Base-by-base conservation (phyloP, 1,140 invertebrate species). In the Brachionus paranguensis region DNA sequence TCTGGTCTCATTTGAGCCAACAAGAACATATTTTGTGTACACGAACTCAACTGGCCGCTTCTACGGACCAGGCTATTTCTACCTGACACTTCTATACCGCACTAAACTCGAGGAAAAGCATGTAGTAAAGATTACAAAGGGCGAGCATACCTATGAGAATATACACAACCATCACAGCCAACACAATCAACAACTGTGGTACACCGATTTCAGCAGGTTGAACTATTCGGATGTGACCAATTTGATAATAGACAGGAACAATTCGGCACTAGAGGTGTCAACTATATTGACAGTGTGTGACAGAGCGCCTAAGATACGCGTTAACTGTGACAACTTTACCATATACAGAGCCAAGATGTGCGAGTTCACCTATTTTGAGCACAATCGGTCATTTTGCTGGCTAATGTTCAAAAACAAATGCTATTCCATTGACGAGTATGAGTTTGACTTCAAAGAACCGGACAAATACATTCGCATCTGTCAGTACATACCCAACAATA, bases 11-110 rank as follows among this genome's bases (percentile, higher is more conserved):
- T 81, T 65, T 68, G 78, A 81, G 6, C 53, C 64, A 60, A 64
- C 41, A 29, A 81, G 41, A 24, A 53, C n/a, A 64, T 81, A 81
- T 14, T 81, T 81, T 68, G 50, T 88, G 17, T 86, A 86, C 74
- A 83, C 87, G 1, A 86, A 88, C 76, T 79, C 65, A 37, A 86
- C 87, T n/a, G 84, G 86, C 11, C 84, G 78, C 14, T 84, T 85
- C 20, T 86, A 88, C 72, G 81, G 55, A n/a, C 85, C 85, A 0
- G 86, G 86, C 7, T 81, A 86, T 68, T 89, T 86, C 78, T 87
- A 88, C 84, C 53, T 88, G 12, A 87, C 85, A 5, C 24, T 88
- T 6, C 81, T 85, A 5, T 81, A 43, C 29, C 41, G 47, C 2
- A 41, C 68, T 43, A 76, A 76, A 37, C 3, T 33, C 14, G 65